Evolutionary conservation across 2,888 invertebrate genomes (phyloP).

Genomic region (Pachymerium ferrugineum): DNA sequence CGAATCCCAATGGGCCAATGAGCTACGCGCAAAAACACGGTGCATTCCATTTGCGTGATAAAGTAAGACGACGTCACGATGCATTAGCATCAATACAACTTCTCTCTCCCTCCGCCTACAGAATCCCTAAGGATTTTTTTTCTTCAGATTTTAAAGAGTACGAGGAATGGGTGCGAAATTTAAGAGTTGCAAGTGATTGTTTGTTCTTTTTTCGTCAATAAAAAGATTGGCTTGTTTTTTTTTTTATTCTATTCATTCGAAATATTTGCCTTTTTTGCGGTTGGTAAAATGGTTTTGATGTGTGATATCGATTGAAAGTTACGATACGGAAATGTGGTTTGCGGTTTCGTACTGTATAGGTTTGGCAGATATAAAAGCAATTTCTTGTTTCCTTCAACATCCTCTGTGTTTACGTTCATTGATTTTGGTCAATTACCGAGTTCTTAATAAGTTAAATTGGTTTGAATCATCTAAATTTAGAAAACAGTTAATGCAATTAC

Average conservation of each 20-base stretch:
- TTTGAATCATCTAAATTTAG: too few species aligned
- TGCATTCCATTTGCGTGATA: constrained; percentile 13
- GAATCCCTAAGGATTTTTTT: neutral
- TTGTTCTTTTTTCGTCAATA: too few species aligned
- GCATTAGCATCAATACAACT: constrained; percentile 10
- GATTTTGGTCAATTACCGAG: too few species aligned
- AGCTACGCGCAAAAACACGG: neutral
- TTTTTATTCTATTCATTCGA: neutral
- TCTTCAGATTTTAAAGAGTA: neutral
- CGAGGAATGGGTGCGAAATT: neutral
- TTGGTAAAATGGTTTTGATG: too few species aligned
- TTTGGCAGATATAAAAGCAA: neutral
- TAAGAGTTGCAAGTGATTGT: too few species aligned
- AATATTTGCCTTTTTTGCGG: too few species aligned
- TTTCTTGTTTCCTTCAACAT: neutral
- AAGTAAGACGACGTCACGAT: neutral
- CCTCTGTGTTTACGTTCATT: too few species aligned
- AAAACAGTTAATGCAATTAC: too few species aligned
- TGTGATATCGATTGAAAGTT: neutral
- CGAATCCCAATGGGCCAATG: neutral
- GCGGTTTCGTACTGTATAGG: neutral
- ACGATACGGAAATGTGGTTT: constrained; percentile 3
- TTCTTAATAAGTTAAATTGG: too few species aligned
- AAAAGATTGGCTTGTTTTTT: too few species aligned
- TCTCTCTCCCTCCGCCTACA: neutral